Conservation (phyloP, 2,113 vertebrate genomes). For the Odocoileus virginianus region DNA sequence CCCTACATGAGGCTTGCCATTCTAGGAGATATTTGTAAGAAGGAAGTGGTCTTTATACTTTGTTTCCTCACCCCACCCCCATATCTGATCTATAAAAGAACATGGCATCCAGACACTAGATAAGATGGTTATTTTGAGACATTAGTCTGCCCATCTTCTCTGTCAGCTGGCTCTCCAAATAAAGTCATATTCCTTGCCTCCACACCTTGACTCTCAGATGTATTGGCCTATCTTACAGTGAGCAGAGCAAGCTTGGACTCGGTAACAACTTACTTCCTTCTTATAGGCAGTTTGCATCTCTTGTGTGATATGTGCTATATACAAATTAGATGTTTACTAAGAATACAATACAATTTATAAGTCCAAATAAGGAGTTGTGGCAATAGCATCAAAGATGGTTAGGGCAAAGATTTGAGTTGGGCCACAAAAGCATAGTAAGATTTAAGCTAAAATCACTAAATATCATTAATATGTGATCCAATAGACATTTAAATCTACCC, state of each 20-base stretch:
- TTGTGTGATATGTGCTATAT: neutral
- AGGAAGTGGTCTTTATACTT: neutral
- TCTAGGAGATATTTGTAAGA: neutral
- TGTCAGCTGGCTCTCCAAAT: neutral
- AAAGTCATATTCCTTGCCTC: neutral
- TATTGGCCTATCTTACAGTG: neutral
- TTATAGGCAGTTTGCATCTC: neutral
- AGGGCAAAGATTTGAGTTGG: neutral
- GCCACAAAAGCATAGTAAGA: neutral
- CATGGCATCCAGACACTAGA: neutral
- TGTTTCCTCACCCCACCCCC: neutral
- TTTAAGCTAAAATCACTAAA: neutral
- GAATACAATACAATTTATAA: neutral
- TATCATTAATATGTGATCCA: neutral
- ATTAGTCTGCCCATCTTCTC: neutral
- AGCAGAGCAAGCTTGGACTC: neutral
- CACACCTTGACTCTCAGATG: neutral
- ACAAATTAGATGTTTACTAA: neutral
- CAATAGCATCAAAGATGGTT: neutral
- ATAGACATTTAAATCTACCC: neutral
- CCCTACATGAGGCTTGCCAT: neutral
- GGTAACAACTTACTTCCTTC: neutral
- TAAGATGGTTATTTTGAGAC: neutral
- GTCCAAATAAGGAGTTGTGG: neutral
- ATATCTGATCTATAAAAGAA: neutral